Conservation (phyloP, 2,113 vertebrate genomes). For the Lophius piscatorius region DNA sequence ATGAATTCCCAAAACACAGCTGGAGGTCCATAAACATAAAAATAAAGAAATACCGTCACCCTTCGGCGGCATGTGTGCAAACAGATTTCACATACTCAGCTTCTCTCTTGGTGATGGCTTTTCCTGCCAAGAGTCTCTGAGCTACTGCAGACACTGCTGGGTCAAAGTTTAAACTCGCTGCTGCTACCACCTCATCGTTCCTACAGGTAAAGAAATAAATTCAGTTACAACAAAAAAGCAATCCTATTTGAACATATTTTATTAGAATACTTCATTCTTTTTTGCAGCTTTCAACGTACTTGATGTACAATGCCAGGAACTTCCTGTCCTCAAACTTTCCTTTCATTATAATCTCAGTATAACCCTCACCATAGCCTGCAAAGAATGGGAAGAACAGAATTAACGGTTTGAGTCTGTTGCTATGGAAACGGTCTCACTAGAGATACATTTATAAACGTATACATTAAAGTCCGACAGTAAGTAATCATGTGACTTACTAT, state of each 20-base stretch:
- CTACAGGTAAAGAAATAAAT: slow-evolving; percentile 63
- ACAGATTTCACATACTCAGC: slow-evolving; percentile 76
- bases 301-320: slow-evolving; percentile 87
- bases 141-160: slow-evolving; percentile 83
- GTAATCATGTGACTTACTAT: too few relatives aligned
- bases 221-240: too few relatives aligned
- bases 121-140: slow-evolving; percentile 78
- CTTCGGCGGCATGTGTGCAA: neutral
- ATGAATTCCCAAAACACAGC: too few relatives aligned
- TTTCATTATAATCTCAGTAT: slow-evolving; percentile 83
- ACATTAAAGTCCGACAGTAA: too few relatives aligned
- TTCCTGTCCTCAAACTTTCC: slow-evolving; percentile 79
- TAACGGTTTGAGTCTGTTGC: too few relatives aligned
- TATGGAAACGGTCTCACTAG: too few relatives aligned
- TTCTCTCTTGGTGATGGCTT: slow-evolving; percentile 82
- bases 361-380: slow-evolving; percentile 84
- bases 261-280: neutral
- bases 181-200: slow-evolving; percentile 81
- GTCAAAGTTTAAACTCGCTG: slow-evolving; percentile 84
- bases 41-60: too few relatives aligned
- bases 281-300: slow-evolving; percentile 73
- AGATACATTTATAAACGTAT: too few relatives aligned
- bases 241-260: neutral
- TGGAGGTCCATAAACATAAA: neutral
- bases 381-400: neutral